Percentiles rank a stretch among this genome's conserved stretches.
Evolutionary conservation across 2,113 vertebrate genomes (phyloP).

Genomic region (Pygoscelis adeliae): DNA sequence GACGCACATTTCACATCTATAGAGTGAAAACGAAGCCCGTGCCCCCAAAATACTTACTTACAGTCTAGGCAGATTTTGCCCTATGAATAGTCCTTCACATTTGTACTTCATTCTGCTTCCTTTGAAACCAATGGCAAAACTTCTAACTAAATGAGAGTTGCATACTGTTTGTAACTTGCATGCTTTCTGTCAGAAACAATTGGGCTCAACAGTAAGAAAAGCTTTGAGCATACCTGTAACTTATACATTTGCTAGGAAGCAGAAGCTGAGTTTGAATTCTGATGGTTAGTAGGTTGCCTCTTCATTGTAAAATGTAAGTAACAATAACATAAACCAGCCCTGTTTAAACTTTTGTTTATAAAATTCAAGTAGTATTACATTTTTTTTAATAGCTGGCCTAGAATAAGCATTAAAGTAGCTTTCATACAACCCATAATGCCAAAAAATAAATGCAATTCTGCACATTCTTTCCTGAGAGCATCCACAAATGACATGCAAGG

Average conservation of each 20-base stretch:
- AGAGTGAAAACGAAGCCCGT: background rate
- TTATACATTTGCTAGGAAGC: background rate
- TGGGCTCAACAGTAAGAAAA: background rate
- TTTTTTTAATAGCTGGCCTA: slow-evolving; percentile 60
- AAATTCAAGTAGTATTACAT: slow-evolving; percentile 64
- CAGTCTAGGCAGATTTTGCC: background rate
- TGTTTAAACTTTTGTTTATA: slow-evolving; percentile 70
- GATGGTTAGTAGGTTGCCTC: slow-evolving; percentile 1
- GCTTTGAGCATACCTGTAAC: background rate
- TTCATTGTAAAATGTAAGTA: slow-evolving; percentile 53
- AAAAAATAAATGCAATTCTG: slow-evolving; percentile 73
- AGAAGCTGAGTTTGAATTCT: slow-evolving; percentile 2
- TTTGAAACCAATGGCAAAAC: background rate
- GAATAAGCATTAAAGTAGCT: slow-evolving; percentile 60
- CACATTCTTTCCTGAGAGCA: slow-evolving; percentile 73
- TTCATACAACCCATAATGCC: slow-evolving; percentile 58
- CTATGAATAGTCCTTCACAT: background rate
- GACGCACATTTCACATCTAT: background rate
- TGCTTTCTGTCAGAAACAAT: background rate
- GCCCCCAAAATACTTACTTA: background rate
- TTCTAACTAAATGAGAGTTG: background rate
- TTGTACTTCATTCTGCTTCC: background rate
- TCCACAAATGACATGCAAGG: slow-evolving; percentile 63
- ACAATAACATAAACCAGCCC: slow-evolving; percentile 64
- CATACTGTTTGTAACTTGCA: background rate